phyloP scores from a whole-genome alignment of 2,888 invertebrate genomes.

The Drosophila cyrtoloma region DNA sequence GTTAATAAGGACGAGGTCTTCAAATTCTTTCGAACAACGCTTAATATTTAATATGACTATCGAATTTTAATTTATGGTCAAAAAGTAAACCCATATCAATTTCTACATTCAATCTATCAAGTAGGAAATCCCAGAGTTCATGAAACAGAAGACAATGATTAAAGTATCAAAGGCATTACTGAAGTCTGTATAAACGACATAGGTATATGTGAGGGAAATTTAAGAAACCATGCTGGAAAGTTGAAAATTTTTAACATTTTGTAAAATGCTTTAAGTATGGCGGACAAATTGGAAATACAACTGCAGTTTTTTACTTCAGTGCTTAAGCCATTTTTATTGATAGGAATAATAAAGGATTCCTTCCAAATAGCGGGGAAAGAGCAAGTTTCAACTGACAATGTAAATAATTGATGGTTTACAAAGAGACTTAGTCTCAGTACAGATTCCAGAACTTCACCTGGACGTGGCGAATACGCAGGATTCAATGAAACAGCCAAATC shows the following conservation, averaged over 20 bases:
- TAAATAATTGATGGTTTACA: not conserved
- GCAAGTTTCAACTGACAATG: not conserved
- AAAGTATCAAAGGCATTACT: not conserved
- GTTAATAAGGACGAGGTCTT: not conserved
- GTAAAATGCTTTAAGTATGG: not conserved
- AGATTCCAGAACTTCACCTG: not conserved
- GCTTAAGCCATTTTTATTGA: not conserved
- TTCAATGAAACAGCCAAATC: not conserved
- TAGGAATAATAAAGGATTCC: not conserved
- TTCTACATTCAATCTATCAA: not conserved
- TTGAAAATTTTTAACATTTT: not conserved
- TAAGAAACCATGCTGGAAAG: not conserved
- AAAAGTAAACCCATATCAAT: not conserved
- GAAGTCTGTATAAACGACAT: not conserved
- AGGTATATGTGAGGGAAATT: too few relatives aligned
- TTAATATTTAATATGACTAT: not conserved
- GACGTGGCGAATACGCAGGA: not conserved
- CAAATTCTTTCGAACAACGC: not conserved
- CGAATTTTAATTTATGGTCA: not conserved
- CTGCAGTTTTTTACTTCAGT: not conserved
- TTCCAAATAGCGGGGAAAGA: not conserved
- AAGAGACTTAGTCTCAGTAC: not conserved
- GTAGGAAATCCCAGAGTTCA: not conserved
- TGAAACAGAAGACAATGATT: not conserved
- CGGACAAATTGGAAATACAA: not conserved